phyloP scores from a whole-genome alignment of 2,888 invertebrate species.

The Helobdella robusta region DNA sequence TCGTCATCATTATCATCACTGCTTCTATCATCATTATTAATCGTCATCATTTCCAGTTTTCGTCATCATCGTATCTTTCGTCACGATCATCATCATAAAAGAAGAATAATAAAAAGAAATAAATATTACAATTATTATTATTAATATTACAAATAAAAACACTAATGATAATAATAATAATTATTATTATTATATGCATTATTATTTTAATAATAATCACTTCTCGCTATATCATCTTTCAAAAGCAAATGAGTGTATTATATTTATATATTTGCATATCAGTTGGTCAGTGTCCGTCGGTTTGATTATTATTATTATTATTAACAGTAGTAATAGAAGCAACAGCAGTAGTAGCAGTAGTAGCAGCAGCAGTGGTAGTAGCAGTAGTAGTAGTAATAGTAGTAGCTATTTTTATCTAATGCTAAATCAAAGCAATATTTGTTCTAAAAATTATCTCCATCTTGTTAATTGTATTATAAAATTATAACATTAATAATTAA shows the following conservation, averaged over 20 bases:
- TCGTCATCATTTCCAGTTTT: too few species aligned
- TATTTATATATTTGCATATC: too few species aligned
- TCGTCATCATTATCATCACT: too few species aligned
- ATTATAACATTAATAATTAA: slow-evolving; percentile 6
- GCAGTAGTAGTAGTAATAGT: background rate
- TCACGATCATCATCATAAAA: too few species aligned
- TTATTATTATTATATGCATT: background rate
- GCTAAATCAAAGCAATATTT: background rate
- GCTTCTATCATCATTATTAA: too few species aligned
- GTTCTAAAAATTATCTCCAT: background rate
- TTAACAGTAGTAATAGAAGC: background rate
- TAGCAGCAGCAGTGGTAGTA: background rate
- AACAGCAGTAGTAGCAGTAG: background rate
- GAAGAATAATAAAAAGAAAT: too few species aligned
- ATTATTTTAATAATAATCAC: background rate
- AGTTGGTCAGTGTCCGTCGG: too few species aligned
- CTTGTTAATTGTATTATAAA: background rate
- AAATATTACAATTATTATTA: background rate
- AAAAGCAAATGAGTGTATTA: too few species aligned
- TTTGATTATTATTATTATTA: too few species aligned
- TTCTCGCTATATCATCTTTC: too few species aligned
- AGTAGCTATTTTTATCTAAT: background rate
- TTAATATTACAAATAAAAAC: background rate
- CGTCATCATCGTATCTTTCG: too few species aligned
- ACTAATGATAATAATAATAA: background rate